phyloP scores from a whole-genome alignment of 2,113 vertebrate species.

The Hymenochirus boettgeri region DNA sequence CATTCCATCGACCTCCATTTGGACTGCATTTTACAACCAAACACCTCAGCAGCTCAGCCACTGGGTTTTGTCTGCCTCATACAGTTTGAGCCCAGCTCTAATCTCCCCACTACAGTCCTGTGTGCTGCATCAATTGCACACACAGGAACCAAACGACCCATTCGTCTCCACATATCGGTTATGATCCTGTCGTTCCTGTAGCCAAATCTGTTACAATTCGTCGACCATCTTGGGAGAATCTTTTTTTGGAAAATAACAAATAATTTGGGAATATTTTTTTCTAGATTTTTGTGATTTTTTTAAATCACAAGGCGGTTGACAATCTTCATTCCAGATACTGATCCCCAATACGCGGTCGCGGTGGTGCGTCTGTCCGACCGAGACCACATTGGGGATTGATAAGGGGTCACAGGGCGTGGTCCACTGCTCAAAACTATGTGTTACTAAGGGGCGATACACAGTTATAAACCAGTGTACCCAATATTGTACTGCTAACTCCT shows the following conservation, averaged over 20 bases:
- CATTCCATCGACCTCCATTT: constrained; percentile 31
- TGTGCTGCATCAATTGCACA: no score
- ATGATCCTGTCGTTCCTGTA: constrained; percentile 31
- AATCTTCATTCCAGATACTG: not conserved
- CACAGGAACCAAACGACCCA: no score
- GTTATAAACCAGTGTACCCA: no score
- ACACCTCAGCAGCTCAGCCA: constrained; percentile 24
- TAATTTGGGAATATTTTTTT: no score
- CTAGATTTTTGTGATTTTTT: no score
- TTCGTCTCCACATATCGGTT: no score
- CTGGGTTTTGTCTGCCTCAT: constrained; percentile 21
- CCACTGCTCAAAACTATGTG: not conserved
- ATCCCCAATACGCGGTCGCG: constrained; percentile 46
- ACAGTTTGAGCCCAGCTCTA: not conserved
- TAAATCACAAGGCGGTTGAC: constrained; percentile 14
- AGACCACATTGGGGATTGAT: constrained; percentile 23
- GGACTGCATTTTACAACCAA: constrained; percentile 31
- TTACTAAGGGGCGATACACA: not conserved
- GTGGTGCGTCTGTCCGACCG: constrained; percentile 42
- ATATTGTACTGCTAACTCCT: no score
- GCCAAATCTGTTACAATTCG: not conserved
- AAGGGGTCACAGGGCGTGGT: not conserved
- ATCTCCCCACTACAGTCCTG: not conserved
- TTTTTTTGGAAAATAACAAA: no score
- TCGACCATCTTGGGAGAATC: no score